Evolutionary conservation across 2,888 invertebrate genomes (phyloP), one percentile per base, ranked within the genome.

Genomic region (Lissocephala sabroskyi): DNA sequence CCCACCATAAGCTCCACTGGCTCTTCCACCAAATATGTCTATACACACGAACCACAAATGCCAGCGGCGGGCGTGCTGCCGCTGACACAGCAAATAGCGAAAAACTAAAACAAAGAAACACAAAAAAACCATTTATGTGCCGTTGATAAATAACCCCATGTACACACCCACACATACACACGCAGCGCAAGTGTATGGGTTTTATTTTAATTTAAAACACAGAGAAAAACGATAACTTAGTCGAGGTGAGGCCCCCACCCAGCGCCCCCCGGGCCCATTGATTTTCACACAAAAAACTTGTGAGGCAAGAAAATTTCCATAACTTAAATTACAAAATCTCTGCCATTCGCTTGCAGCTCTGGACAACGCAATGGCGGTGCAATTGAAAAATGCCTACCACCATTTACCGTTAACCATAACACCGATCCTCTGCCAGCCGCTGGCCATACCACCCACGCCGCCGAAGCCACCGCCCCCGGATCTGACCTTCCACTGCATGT

Each of bases 401-500:
- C 62, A 65, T 47, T 57, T 79, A 23, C 82, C 83, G 9, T 47
- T 83, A 40, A 84, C 84, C 44, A 83, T 83, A 56, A 84, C 82
- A 5, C 84, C 84, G 23, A 67, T 84, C 26, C 56, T 79, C 7
- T 65, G 68, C 16, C 63, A 62, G 43, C 70, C 60, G 11, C 51
- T 67, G 32, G 54, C 65, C 3, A 53, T 67, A 10, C 57, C 60
- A 44, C 59, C 73, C 4, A 33, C 46, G 13, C 33, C 61, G 1
- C 61, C 59, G 1, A 60, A 56, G 30, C 57, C 75, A 5, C 64
- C 61, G 49, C 76, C 79, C n/a, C 84, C 84, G 7, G 84, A 85
- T 33, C 56, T 85, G 16, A 84, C 85, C 37, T 84, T 84, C 54
- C 84, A 83, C 41, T 84, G 84, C 50, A 84, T 83, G 75, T 82